A percentile compares a stretch with the other conserved stretches of the same genome.
phyloP scores from a whole-genome alignment of 2,113 vertebrate species.

The Prionailurus viverrinus region DNA sequence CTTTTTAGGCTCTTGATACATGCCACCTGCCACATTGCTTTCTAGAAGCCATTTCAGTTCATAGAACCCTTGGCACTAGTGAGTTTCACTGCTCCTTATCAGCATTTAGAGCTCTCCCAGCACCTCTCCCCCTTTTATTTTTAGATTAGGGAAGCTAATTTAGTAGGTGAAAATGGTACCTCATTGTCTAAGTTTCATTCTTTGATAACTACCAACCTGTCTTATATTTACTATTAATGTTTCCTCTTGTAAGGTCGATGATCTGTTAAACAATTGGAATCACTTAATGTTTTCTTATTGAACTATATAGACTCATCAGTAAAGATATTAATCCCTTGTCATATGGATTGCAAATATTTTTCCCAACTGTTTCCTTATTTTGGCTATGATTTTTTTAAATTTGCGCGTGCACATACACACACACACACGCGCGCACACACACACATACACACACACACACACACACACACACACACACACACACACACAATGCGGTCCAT shows the following conservation, averaged over 20 bases:
- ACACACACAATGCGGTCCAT: not conserved
- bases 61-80: not conserved
- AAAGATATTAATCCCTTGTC: slow-evolving; percentile 43
- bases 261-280: slow-evolving; percentile 16
- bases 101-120: not conserved
- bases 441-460: too few relatives aligned
- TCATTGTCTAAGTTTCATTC: not conserved
- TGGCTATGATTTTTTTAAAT: not conserved
- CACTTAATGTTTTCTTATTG: slow-evolving; percentile 2
- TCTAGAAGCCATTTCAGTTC: not conserved
- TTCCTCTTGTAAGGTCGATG: not conserved
- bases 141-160: not conserved
- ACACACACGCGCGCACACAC: fast-evolving
- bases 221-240: not conserved
- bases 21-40: not conserved
- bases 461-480: not conserved
- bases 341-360: not conserved
- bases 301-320: not conserved
- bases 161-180: not conserved
- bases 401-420: not conserved
- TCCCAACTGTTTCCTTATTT: slow-evolving; percentile 13
- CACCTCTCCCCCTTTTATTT: not conserved
- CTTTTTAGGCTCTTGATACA: not conserved
- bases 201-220: not conserved
- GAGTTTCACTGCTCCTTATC: not conserved